These are phyloP conservation scores for Podiceps cristatus DNA, from an alignment of 2,113 vertebrate genomes.

Conservation along the genomic window DNA sequence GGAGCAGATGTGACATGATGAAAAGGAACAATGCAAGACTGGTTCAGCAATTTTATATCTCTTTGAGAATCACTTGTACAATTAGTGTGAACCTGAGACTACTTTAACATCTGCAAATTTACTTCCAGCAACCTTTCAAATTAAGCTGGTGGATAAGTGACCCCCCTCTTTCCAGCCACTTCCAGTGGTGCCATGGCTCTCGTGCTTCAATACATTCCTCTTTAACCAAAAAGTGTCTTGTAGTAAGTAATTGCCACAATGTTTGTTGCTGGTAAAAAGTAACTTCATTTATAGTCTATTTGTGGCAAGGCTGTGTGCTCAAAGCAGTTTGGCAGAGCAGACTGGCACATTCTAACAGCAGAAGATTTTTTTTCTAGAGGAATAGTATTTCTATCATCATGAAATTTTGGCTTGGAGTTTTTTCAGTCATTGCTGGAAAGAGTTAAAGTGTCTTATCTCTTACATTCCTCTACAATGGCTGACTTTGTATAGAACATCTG, in stretches of 20 bases:
- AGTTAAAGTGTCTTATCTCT: slow-evolving; percentile 52
- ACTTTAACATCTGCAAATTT: neutral
- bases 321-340: neutral
- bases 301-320: neutral
- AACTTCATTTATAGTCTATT: neutral
- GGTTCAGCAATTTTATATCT: neutral
- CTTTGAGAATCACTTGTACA: neutral
- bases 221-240: neutral
- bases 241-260: neutral
- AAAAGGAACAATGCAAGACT: neutral
- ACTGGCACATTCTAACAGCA: neutral
- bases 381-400: neutral
- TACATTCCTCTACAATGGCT: neutral
- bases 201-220: neutral
- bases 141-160: neutral
- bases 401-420: neutral
- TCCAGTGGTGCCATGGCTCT: neutral
- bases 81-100: neutral
- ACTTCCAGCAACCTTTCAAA: neutral
- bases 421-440: slow-evolving; percentile 6
- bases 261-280: neutral
- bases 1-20: neutral
- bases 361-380: neutral
- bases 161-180: neutral
- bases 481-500: slow-evolving; percentile 59